Evolutionary conservation across 1,140 invertebrate species (phyloP).

Genomic region (Venustaconcha ellipsiformis): DNA sequence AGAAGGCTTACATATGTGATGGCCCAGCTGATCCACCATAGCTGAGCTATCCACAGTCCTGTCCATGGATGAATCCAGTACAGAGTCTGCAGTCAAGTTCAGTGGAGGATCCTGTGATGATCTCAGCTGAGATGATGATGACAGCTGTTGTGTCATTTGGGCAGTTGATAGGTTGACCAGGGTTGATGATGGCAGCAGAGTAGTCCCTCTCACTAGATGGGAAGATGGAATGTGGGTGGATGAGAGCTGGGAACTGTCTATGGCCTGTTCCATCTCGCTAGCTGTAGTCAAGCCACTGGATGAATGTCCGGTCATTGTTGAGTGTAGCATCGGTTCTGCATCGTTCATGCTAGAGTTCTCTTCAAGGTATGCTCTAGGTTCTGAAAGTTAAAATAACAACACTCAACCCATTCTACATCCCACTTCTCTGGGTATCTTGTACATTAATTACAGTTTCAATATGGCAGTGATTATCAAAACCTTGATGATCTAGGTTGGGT

Average conservation of each 20-base stretch:
- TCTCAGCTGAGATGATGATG: not conserved
- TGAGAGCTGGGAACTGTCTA: conserved; percentile 25
- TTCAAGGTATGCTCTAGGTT: conserved; percentile 23
- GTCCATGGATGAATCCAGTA: no score
- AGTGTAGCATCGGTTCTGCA: conserved; percentile 32
- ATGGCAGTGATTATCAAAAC: not conserved
- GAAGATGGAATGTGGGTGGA: conserved; percentile 19
- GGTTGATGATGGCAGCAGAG: not conserved
- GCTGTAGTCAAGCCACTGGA: conserved; percentile 1
- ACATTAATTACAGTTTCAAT: not conserved
- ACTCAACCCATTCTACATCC: not conserved
- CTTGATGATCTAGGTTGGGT: not conserved
- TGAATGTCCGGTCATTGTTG: conserved; percentile 32
- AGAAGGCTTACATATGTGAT: no score
- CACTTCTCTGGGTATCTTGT: not conserved
- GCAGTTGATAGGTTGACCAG: not conserved
- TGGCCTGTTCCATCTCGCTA: conserved; percentile 30
- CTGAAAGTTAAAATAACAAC: conserved; percentile 9
- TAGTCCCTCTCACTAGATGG: conserved; percentile 4
- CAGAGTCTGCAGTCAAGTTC: no score
- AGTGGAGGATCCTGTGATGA: not conserved
- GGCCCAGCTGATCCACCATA: no score
- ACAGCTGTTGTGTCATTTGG: conserved; percentile 1
- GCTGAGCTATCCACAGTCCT: no score
- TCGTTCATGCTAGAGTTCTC: conserved; percentile 21